phyloP scores from a whole-genome alignment of 2,113 vertebrate species.

The Xyliphius kryptos region DNA sequence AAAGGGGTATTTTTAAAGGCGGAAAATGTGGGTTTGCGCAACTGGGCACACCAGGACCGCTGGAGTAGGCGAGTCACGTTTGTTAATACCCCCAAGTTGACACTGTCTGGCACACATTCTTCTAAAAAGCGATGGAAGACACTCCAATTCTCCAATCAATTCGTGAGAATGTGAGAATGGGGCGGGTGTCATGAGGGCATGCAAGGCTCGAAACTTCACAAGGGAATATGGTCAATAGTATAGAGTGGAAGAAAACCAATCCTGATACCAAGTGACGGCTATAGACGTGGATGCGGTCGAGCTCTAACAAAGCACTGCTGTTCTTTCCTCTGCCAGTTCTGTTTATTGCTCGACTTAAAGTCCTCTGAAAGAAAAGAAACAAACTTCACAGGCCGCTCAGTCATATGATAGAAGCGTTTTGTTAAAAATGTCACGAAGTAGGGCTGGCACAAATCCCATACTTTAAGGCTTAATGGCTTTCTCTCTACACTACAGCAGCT shows the following conservation, averaged over 20 bases:
- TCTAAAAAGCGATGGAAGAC: constrained; percentile 28
- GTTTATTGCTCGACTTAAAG: constrained; percentile 10
- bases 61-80: constrained; percentile 11
- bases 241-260: constrained; percentile 40
- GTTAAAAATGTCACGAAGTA: no score
- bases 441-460: no score
- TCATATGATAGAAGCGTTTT: no score
- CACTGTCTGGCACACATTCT: constrained; percentile 16
- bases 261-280: constrained; percentile 47
- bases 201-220: constrained; percentile 55
- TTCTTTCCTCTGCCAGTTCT: constrained; percentile 39
- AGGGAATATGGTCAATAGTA: constrained; percentile 50
- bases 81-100: constrained; percentile 7
- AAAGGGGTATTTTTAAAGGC: no score
- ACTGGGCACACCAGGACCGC: neutral
- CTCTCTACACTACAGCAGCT: no score
- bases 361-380: neutral
- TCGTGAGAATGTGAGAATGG: neutral
- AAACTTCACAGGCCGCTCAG: constrained; percentile 13
- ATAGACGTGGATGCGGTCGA: constrained; percentile 41
- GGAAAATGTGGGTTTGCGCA: neutral
- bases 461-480: no score
- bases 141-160: constrained; percentile 31
- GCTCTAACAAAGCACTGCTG: constrained; percentile 23
- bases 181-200: constrained; percentile 40